Evolutionary conservation across 1,140 invertebrate species (phyloP), one percentile per base, ranked within the genome.

Genomic region (Bicyclus anynana): DNA sequence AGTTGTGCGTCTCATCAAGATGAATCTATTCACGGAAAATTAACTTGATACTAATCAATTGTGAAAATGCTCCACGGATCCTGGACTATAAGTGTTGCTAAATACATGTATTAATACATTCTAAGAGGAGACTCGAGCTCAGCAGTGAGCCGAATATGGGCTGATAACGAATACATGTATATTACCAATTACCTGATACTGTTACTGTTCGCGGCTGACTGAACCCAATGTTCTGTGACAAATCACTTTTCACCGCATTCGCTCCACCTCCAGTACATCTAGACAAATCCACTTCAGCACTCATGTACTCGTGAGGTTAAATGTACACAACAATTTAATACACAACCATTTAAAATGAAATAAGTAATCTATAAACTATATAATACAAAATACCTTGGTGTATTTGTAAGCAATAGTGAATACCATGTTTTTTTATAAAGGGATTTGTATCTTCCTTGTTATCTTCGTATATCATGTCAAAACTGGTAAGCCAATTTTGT

Each of bases 231-330:
- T 23, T 23, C 29, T 53, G 38, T 51, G 17, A 35, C 53, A 37
- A 62, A 62, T 62, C 52, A 51, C 44, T 50, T 62, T 33, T 59
- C 33, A 48, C 38, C 44, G 59, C 40, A 53, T 49, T 59, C 27
- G 18, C 13, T 23, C 12, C n/a, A 18, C 17, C 13, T 16, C 3
- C 13, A 17, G 16, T 16, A 40, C 1, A 35, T 37, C 16, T 40
- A 40, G 37, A 40, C 37, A 40, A 40, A 17, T 40, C 6, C 13
- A 40, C 5, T 10, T 40, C 37, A 40, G 5, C 37, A 40, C 13
- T 40, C 37, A 9, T 37, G 13, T 10, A 37, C 3, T n/a, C 4
- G n/a, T n/a, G 23, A 23, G 23, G 7, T 23, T 23, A 23, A 40
- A 17, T 40, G 6, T 14, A 40, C 16, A 5, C 13, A 3, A 4